A percentile compares a stretch with the other conserved stretches of the same genome.
Evolutionary conservation across 1,140 invertebrate genomes (phyloP).

Genomic region (Brachionus rubens): DNA sequence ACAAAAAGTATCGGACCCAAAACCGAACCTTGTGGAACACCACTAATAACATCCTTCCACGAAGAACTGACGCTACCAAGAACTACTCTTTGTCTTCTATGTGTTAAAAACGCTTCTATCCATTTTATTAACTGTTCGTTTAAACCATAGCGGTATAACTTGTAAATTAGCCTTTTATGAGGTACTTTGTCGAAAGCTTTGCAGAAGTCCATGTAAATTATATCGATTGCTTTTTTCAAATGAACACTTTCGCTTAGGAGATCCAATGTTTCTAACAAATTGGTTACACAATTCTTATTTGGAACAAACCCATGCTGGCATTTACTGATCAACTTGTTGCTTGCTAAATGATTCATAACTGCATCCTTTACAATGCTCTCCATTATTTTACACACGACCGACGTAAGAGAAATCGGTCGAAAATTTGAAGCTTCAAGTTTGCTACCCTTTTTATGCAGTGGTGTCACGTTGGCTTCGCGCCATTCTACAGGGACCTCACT

Average conservation of each 20-base stretch:
- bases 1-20: slow-evolving; percentile 48
- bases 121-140: slow-evolving; percentile 38
- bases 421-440: slow-evolving; percentile 40
- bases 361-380: not conserved
- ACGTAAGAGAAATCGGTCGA: slow-evolving; percentile 41
- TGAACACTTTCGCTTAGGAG: not conserved
- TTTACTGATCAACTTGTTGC: not conserved
- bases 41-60: slow-evolving; percentile 46
- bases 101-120: slow-evolving; percentile 46
- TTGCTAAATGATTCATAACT: not conserved
- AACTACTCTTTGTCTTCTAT: slow-evolving; percentile 46
- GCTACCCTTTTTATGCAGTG: slow-evolving; percentile 45
- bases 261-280: not conserved
- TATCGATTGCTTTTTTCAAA: slow-evolving; percentile 18
- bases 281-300: not conserved
- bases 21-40: slow-evolving; percentile 49
- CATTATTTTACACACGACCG: slow-evolving; percentile 26
- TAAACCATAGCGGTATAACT: slow-evolving; percentile 45
- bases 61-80: slow-evolving; percentile 42
- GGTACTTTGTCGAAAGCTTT: slow-evolving; percentile 48
- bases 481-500: slow-evolving; percentile 34
- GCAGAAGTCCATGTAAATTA: slow-evolving; percentile 47
- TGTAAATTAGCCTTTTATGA: slow-evolving; percentile 45
- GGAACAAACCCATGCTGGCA: not conserved
- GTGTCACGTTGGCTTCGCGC: slow-evolving; percentile 26